Base-by-base conservation (phyloP, 2,113 vertebrate species). In the Nesoenas mayeri region DNA sequence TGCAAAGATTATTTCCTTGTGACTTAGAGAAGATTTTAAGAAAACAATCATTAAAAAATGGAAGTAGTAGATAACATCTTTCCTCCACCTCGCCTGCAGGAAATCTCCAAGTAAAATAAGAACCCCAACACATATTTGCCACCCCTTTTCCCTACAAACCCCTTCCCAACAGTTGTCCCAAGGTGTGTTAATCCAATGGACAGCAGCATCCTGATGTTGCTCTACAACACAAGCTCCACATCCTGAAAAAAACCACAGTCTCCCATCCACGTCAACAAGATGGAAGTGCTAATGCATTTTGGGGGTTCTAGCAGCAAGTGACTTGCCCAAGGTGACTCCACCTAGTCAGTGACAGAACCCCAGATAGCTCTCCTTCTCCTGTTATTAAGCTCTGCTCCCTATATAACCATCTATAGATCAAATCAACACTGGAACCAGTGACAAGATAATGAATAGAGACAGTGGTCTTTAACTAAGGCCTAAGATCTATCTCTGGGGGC, bases 381-480 rank as follows among this genome's bases (percentile, higher is more conserved):
- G 6, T 64, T 28, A 21, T 24, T 54, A 13, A 50, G 19, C 12
- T 28, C 25, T 54, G 20, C 69, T 96, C 50, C 44, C 61, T 61
- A 14, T 20, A 72, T 24, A 77, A 53, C 22, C 38, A 29, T 28
- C 66, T 80, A 71, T 54, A 79, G 75, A 90, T 75, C 73, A 93
- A 92, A 75, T 22, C 79, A 57, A 25, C 7, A 14, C 28, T 67
- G 81, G 88, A 79, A 79, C 57, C 77, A 54, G 73, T 69, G 85
- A 79, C 72, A 87, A 92, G 87, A 64, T 85, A 83, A 95, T 85
- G 26, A 94, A 91, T 32, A 32, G 38, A 88, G 79, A 70, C 65
- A 84, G 53, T 34, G 47, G 60, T 83, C 66, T 95, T 75, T 75
- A 89, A 88, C 82, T 85, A 75, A 93, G 87, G 65, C 70, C 80